Conservation (phyloP, 2,113 vertebrate genomes). For the Siniperca knerii region DNA sequence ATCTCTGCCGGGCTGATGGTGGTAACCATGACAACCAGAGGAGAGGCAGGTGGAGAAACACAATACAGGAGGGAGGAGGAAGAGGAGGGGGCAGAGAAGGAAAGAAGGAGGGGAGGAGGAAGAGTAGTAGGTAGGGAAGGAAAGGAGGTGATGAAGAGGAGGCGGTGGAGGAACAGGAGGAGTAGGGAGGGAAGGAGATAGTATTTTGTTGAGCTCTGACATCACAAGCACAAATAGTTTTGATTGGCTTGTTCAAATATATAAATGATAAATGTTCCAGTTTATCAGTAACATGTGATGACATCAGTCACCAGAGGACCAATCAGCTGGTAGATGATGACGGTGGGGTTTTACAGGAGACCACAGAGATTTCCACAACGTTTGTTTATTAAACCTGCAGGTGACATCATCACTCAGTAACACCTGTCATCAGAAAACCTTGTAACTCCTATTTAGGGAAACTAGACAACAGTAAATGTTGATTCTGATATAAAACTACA, state of each 20-base stretch:
- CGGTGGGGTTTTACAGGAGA: neutral
- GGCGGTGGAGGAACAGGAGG: neutral
- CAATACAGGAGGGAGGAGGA: too few species aligned
- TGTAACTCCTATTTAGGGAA: too few species aligned
- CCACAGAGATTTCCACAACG: neutral
- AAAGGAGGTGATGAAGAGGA: neutral
- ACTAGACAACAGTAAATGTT: neutral
- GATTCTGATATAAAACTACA: neutral
- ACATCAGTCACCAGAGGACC: neutral
- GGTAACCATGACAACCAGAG: constrained; percentile 43
- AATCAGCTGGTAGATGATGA: neutral
- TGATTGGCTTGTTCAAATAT: neutral
- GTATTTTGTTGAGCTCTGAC: neutral
- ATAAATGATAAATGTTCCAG: neutral
- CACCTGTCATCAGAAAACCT: neutral
- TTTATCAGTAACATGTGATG: neutral
- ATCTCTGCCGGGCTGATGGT: neutral
- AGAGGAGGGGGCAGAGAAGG: too few species aligned
- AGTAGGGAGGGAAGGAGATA: too few species aligned
- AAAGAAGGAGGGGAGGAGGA: neutral
- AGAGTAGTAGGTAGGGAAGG: too few species aligned
- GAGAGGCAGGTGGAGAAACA: neutral
- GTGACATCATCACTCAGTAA: neutral
- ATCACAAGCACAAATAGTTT: neutral
- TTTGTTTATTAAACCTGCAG: neutral